Percentiles rank a stretch among this genome's conserved stretches.
Evolutionary conservation across 2,797 vertebrate genomes (phyloP).

Genomic region (Sebastes elongatus): DNA sequence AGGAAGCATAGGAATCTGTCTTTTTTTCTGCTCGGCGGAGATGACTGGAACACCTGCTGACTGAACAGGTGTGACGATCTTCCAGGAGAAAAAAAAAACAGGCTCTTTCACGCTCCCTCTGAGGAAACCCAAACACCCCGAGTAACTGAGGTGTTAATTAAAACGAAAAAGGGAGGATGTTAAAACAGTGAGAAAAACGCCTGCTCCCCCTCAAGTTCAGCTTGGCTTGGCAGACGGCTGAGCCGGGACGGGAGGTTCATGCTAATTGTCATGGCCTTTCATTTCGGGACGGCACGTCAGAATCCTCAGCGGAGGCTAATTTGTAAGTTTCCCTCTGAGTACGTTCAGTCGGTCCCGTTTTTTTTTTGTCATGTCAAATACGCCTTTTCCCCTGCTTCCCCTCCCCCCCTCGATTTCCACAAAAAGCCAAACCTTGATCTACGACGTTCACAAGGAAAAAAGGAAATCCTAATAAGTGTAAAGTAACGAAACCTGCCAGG

Average conservation of each 20-base stretch:
- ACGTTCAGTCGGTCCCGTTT: conserved; percentile 48
- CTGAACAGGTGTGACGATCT: conserved; percentile 75
- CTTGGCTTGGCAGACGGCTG: conserved; percentile 65
- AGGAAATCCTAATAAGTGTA: conserved; percentile 12
- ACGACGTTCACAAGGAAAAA: background rate
- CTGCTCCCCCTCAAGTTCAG: conserved; percentile 55
- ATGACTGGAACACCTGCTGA: conserved; percentile 66
- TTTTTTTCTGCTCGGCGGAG: conserved; percentile 5
- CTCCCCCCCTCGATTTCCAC: background rate
- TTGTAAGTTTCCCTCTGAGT: conserved; percentile 73
- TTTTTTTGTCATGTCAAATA: conserved; percentile 44
- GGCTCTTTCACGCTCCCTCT: conserved; percentile 44
- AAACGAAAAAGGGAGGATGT: conserved; percentile 69
- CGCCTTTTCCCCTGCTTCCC: background rate
- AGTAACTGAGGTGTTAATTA: conserved; percentile 82
- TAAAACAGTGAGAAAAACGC: conserved; percentile 56
- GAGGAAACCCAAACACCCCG: conserved; percentile 67
- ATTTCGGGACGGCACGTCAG: conserved; percentile 62
- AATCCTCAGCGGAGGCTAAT: conserved; percentile 72
- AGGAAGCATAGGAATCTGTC: background rate
- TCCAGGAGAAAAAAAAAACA: conserved; percentile 53
- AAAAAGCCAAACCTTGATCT: conserved; percentile 46
- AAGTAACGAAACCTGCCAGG: conserved; percentile 4
- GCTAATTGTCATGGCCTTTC: conserved; percentile 76
- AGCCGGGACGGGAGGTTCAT: conserved; percentile 67